phyloP scores from a whole-genome alignment of 2,888 invertebrate genomes.

The Nysson spinosus region DNA sequence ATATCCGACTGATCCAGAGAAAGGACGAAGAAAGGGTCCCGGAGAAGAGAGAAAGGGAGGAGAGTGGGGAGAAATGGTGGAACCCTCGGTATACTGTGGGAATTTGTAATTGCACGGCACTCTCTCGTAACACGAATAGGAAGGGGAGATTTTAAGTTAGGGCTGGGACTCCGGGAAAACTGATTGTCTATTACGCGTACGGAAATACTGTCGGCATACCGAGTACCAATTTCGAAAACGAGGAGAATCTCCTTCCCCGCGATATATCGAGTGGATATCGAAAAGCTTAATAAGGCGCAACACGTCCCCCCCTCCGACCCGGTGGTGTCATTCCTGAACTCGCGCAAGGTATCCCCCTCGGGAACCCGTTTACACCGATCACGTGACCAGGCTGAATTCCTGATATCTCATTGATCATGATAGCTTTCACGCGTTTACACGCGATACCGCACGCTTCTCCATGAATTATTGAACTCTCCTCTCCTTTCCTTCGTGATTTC shows the following conservation, averaged over 20 bases:
- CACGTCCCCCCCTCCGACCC: not conserved
- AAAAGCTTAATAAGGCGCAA: slow-evolving; percentile 5
- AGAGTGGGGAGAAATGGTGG: slow-evolving; percentile 17
- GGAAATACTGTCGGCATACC: slow-evolving; percentile 1
- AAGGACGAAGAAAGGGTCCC: slow-evolving; percentile 10
- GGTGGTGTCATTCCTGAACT: not conserved
- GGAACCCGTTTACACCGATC: slow-evolving; percentile 5
- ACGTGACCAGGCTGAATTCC: not conserved
- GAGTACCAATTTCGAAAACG: not conserved
- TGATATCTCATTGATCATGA: not conserved
- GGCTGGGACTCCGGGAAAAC: not conserved
- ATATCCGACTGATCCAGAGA: not conserved
- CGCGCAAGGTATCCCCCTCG: not conserved
- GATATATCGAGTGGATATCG: not conserved
- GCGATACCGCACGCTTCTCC: not conserved
- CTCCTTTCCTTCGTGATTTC: not conserved
- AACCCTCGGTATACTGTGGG: slow-evolving; percentile 63
- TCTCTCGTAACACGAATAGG: slow-evolving; percentile 18
- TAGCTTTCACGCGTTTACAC: slow-evolving; percentile 2
- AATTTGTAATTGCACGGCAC: slow-evolving; percentile 69
- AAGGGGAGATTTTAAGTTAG: slow-evolving; percentile 19
- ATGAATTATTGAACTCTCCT: not conserved
- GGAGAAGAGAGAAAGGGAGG: slow-evolving; percentile 1
- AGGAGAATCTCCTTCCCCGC: not conserved
- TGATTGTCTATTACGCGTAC: slow-evolving; percentile 23